phyloP scores from a whole-genome alignment of 2,888 invertebrate genomes.

The Argyresthia goedartella region DNA sequence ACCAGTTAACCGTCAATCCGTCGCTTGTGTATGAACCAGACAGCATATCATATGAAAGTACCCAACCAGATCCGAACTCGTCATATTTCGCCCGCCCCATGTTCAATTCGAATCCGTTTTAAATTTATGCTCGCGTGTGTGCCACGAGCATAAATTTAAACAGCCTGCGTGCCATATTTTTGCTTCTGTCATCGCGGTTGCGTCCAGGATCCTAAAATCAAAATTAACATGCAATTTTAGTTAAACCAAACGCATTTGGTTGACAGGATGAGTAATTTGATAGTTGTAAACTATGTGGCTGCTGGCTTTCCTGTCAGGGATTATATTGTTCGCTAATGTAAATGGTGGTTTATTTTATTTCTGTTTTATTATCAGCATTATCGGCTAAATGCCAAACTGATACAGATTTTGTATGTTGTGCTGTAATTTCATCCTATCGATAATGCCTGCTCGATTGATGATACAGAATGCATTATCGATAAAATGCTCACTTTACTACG shows the following conservation, averaged over 20 bases:
- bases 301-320: not conserved
- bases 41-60: not conserved
- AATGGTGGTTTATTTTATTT: not conserved
- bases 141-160: not conserved
- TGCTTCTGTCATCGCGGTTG: conserved; percentile 44
- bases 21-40: not conserved
- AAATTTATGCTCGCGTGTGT: conserved; percentile 11
- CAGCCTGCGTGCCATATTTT: conserved; percentile 29
- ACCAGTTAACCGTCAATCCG: not conserved
- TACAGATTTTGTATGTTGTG: too few species aligned
- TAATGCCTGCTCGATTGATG: not conserved
- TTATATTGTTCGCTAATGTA: not conserved
- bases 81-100: conserved; percentile 7
- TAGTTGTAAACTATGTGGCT: conserved; percentile 4
- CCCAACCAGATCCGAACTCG: not conserved
- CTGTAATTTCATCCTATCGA: too few species aligned
- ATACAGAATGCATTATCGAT: too few species aligned
- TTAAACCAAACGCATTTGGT: conserved; percentile 51
- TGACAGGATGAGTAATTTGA: conserved; percentile 55
- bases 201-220: conserved; percentile 47
- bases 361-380: not conserved
- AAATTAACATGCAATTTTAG: conserved; percentile 63
- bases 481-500: too few species aligned
- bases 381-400: not conserved
- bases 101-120: conserved; percentile 9